Evolutionary conservation across 1,140 invertebrate genomes (phyloP), one percentile per base, ranked within the genome.

Genomic region (Drosophila mauritiana): DNA sequence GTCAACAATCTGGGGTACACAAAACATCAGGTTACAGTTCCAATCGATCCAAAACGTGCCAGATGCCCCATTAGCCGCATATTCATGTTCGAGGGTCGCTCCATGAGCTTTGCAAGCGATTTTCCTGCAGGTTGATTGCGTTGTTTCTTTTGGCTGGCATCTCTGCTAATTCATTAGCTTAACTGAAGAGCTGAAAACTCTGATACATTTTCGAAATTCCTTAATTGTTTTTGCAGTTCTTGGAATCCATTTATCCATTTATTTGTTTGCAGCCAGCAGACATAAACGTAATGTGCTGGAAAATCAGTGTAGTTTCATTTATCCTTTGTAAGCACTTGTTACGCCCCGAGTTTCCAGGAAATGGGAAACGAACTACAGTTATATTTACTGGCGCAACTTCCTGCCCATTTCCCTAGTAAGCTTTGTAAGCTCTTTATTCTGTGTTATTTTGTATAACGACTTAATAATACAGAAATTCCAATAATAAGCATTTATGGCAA

Each of bases 1-100:
- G 64, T 68, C 59, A 62, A 43, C 59, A 52, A 65, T 65, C 61
- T 53, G 20, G 64, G 59, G 36, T 68, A 68, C 64, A 52, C 64
- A 68, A 27, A 62, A 68, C 64, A 65, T 65, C 61, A 52, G 64
- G 64, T 68, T 68, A 68, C 59, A 68, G 65, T 65, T n/a, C 27
- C 64, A 68, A 68, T 68, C 64, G 64, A 68, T 68, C 45, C 40
- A 13, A 57, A 65, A 65, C 64, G 64, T 68, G 64, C 59, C 64
- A 42, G 59, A 68, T 65, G 64, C 64, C 63, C 45, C 63, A 25
- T 49, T 48, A 64, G 43, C 45, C 34, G 63, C 56, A 37, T 48
- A 37, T 65, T 48, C 57, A 42, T 48, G 17, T 22, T 36, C 57
- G 22, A 62, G 56, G 37, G 59, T 37, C 46, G 6, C 17, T 40